phyloP scores from a whole-genome alignment of 30 jellyfish, hydroid and myxozoan species.

The Cassiopea andromeda region DNA sequence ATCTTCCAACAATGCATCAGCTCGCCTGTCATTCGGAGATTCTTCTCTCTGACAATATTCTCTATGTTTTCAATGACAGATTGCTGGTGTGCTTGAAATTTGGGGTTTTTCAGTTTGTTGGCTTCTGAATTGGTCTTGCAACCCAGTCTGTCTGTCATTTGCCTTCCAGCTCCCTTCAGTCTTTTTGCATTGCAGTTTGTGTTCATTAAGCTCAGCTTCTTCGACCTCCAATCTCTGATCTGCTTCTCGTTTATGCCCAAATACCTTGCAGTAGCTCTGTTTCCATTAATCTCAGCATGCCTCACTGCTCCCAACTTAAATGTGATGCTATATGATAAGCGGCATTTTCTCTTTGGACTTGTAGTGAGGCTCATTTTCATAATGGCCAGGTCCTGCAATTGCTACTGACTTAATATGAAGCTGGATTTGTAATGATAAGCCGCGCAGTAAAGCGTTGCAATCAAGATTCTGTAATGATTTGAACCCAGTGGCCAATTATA shows the following conservation, averaged over 20 bases:
- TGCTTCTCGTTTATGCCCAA: slow-evolving; percentile 89
- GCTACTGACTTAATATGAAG: slow-evolving; percentile 57
- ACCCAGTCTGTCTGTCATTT: slow-evolving; percentile 37
- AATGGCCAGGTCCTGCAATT: slow-evolving; percentile 31
- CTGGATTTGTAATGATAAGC: slow-evolving; percentile 65
- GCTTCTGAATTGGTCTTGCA: slow-evolving; percentile 17
- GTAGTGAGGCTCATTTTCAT: slow-evolving; percentile 35
- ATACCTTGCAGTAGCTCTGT: slow-evolving; percentile 95
- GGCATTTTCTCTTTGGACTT: slow-evolving; percentile 58
- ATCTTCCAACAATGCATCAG: slow-evolving; percentile 81
- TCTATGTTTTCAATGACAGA: slow-evolving; percentile 42
- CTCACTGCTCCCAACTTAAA: slow-evolving; percentile 90
- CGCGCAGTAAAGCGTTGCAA: slow-evolving; percentile 88
- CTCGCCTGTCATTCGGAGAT: slow-evolving; percentile 64
- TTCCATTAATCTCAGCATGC: slow-evolving; percentile 93
- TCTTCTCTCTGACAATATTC: slow-evolving; percentile 48
- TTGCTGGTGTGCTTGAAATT: slow-evolving; percentile 15
- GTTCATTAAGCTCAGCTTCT: slow-evolving; percentile 82
- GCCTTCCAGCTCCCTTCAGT: slow-evolving; percentile 94
- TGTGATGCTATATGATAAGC: slow-evolving; percentile 79
- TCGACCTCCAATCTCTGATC: slow-evolving; percentile 94
- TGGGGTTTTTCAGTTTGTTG: background rate
- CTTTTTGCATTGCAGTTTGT: slow-evolving; percentile 93
- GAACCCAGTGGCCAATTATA: slow-evolving; percentile 72
- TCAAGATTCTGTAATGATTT: slow-evolving; percentile 73